Base-by-base conservation (phyloP, 2,797 vertebrate species). In the Centropyge bicolor region DNA sequence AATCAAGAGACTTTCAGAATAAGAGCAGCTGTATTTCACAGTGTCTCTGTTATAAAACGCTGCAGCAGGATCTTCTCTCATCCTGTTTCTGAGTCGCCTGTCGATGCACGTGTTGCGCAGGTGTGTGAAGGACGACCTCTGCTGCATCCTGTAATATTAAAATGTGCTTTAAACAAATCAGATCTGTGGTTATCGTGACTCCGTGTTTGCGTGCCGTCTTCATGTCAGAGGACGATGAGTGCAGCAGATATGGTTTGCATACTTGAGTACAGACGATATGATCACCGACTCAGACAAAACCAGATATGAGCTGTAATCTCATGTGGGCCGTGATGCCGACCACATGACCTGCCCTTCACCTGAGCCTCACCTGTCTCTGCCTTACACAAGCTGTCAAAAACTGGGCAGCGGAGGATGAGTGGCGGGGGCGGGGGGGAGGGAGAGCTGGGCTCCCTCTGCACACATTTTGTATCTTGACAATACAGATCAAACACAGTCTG, bases 401-500 rank as follows among this genome's bases (percentile, higher is more conserved):
- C 19, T 5, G 82, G 76, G 60, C 78, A 68, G 61, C 24, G 20
- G 48, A 76, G 67, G 70, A 66, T 5, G 8, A 45, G 49, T 1
- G 31, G 9, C 19, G n/a, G 7, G 10, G 60, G 0, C n/a, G n/a
- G n/a, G n/a, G n/a, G n/a, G n/a, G n/a, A n/a, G 55, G 49, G 52
- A 27, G 3, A 24, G 12, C 17, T 2, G 59, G 19, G 59, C 64
- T 79, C 65, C 67, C 1, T 59, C 62, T 49, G 61, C 60, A 74
- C 49, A 66, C 36, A 51, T 31, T 80, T 65, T 77, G 20, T 40
- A 60, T 70, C 77, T 70, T 54, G 59, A 78, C 77, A 82, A 72
- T 20, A 67, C 73, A 24, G 62, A 76, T 87, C 83, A 87, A 82
- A 83, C 64, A 9, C 31, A 27, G 75, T 12, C 70, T 72, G 31